Evolutionary conservation across 2,113 vertebrate species (phyloP).

Genomic region (Brachypteracias leptosomus): DNA sequence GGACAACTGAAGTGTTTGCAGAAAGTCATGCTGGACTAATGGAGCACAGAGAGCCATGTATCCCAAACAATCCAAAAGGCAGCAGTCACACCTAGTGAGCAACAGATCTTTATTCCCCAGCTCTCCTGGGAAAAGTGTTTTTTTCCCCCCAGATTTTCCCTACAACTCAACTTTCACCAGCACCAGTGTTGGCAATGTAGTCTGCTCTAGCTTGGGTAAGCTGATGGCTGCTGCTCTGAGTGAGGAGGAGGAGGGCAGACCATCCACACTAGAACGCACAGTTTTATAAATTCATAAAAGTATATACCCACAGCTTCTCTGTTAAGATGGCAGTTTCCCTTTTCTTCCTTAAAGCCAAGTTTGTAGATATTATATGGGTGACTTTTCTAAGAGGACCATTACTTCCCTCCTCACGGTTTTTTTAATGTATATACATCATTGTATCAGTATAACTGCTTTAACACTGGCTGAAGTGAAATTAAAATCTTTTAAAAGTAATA

Average conservation of each 20-base stretch:
- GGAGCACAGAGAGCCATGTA: fast-evolving
- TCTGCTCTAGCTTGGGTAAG: background rate
- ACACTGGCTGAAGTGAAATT: background rate
- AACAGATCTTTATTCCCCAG: background rate
- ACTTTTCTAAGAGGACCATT: background rate
- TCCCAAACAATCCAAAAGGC: background rate
- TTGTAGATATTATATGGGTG: background rate
- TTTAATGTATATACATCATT: no score
- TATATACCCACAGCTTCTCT: fast-evolving
- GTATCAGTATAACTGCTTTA: background rate
- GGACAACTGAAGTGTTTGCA: background rate
- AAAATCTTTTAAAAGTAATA: background rate
- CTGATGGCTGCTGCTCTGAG: background rate
- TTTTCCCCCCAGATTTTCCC: background rate
- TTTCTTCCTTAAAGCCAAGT: background rate
- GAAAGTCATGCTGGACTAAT: background rate
- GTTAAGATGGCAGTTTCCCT: background rate
- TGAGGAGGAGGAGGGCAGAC: background rate
- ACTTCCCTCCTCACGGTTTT: background rate
- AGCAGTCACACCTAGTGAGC: fast-evolving
- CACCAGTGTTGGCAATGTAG: fast-evolving
- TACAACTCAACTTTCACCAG: background rate
- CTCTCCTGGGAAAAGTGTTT: background rate
- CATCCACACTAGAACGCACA: fast-evolving
- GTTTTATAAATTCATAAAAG: background rate